phyloP scores from a whole-genome alignment of 2,113 vertebrate genomes.

The Gopherus evgoodei region DNA sequence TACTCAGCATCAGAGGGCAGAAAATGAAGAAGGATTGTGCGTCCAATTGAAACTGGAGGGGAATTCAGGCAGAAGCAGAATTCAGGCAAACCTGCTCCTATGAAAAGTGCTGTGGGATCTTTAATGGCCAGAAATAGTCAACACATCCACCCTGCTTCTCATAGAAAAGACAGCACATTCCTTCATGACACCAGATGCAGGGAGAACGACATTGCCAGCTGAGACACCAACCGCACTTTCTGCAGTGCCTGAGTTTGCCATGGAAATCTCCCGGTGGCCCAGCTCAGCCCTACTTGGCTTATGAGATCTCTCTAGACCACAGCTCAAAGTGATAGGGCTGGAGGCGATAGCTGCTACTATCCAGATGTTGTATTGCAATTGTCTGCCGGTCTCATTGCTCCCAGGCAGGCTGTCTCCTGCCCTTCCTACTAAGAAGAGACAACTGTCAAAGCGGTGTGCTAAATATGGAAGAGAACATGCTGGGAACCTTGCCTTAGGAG shows the following conservation, averaged over 20 bases:
- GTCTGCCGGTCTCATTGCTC: neutral
- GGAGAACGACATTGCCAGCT: neutral
- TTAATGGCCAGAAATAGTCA: neutral
- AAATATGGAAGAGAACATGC: neutral
- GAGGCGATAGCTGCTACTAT: neutral
- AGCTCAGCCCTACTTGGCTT: neutral
- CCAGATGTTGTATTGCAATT: neutral
- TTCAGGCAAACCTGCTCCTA: neutral
- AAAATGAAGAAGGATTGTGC: neutral
- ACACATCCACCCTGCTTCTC: neutral
- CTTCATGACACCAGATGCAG: neutral
- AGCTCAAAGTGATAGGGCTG: neutral
- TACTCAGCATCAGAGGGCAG: neutral
- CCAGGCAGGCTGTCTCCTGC: neutral
- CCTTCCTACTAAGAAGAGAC: neutral
- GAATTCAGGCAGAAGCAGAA: neutral
- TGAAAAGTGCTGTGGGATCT: neutral
- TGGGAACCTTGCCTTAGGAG: neutral
- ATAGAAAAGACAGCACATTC: neutral
- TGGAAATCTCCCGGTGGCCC: neutral
- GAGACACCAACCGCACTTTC: neutral
- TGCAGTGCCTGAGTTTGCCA: neutral
- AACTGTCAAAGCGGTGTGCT: neutral
- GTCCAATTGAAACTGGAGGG: neutral
- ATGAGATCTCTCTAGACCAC: neutral